Base-by-base conservation (phyloP, 2,797 vertebrate species). In the Tokudaia muenninki region DNA sequence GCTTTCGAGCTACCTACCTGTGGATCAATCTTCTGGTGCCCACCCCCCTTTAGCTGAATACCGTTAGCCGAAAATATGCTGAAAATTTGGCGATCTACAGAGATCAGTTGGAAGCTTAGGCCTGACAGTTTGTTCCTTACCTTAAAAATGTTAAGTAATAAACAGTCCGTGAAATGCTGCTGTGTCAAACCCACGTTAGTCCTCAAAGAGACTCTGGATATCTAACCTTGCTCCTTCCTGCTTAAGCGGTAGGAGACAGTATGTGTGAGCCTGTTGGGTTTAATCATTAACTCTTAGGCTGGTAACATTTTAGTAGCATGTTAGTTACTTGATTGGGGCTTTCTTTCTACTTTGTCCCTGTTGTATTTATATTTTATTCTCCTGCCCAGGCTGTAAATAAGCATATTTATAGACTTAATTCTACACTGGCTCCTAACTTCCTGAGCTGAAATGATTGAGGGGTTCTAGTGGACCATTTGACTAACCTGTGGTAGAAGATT, bases 271-370 rank as follows among this genome's bases (percentile, higher is more conserved):
- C 50, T 83, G 37, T 95, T 80, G 61, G 22, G 94, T 92, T 96
- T 97, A 97, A 97, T 97, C 3, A 95, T 97, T 98, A 96, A 97
- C 34, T 26, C 29, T 86, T 89, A n/a, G 37, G 65, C n/a, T 55
- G 34, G 37, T 67, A 52, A 57, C 74, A 31, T 1, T 77, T 59
- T 50, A 61, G 29, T 70, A 77, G 13, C 34, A 87, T 55, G 22
- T 79, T 31, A 79, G 41, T 52, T 84, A 31, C 7, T 74, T 63
- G 75, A 41, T 50, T 50, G 59, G 31, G 31, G 22, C 16, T 92
- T 92, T 92, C 16, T 92, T 92, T 92, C 90, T 91, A 14, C 29
- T 12, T 63, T 29, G 24, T 50, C 0, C 67, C n/a, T 17, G 3
- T 90, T 83, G 44, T 5, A 24, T 81, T 57, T 77, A 61, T 63